Evolutionary conservation across 2,113 vertebrate species (phyloP).

Genomic region (Thalassoma bifasciatum): DNA sequence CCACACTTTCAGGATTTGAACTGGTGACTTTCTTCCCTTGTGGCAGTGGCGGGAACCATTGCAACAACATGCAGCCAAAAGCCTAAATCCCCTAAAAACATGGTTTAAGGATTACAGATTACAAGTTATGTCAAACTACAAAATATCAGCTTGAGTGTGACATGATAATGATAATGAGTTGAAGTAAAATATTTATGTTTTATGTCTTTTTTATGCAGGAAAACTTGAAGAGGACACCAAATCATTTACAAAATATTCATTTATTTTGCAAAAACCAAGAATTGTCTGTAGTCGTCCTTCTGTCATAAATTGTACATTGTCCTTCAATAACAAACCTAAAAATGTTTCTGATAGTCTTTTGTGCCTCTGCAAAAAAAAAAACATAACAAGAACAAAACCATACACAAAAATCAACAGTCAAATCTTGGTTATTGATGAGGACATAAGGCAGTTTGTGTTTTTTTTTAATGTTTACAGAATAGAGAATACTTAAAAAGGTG

Average conservation of each 20-base stretch:
- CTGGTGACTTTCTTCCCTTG: too few species aligned
- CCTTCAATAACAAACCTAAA: conserved; percentile 30
- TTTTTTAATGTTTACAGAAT: conserved; percentile 15
- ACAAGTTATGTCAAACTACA: too few species aligned
- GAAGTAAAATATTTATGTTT: too few species aligned
- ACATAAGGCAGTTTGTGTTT: conserved; percentile 4
- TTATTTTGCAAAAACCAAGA: conserved; percentile 54
- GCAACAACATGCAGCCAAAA: too few species aligned
- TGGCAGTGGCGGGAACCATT: too few species aligned
- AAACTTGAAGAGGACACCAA: not conserved
- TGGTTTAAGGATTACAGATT: too few species aligned
- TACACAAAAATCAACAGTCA: conserved; percentile 3
- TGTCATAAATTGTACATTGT: conserved; percentile 44
- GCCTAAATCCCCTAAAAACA: too few species aligned
- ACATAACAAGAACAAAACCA: not conserved
- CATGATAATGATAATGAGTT: too few species aligned
- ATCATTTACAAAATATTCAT: conserved; percentile 54
- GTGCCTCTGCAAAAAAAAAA: conserved; percentile 27
- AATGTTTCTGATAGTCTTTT: conserved; percentile 25
- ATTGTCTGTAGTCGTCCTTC: conserved; percentile 7
- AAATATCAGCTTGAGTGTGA: too few species aligned
- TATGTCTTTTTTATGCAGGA: not conserved
- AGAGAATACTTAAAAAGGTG: conserved; percentile 24
- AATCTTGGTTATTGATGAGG: conserved; percentile 19
- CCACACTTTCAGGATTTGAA: too few species aligned